Evolutionary conservation across 2,888 invertebrate species (phyloP), one percentile per base, ranked within the genome.

Genomic region (Apotomis capreana): DNA sequence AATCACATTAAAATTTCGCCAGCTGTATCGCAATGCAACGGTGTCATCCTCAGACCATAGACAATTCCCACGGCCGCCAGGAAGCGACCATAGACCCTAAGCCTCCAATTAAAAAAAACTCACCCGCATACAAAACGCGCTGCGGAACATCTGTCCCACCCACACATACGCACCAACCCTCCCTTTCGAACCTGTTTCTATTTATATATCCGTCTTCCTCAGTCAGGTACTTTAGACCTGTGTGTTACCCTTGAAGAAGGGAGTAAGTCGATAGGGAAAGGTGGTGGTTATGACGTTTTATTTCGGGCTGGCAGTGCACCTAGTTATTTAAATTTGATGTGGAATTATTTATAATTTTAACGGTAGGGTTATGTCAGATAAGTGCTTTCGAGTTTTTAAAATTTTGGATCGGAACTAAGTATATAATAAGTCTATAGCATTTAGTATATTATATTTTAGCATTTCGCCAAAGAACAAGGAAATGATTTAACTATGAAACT

Each of bases 91-190:
- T 71, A 58, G 70, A 76, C 78, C 79, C 82, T 80, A 79, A 74
- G 51, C 79, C 81, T 79, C 77, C 75, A 79, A 76, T 78, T 73
- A 65, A 77, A 76, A 75, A 89, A 85, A 85, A 83, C 80, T 78
- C 84, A 83, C 91, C 89, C 89, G 89, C 91, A 90, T 89, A 84
- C 80, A 87, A 67, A 86, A 86, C 80, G 83, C 83, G 51, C 64
- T 82, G 80, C 74, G 87, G 9, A 91, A 90, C 91, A 91, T 90
- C 90, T 91, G 90, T 89, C 91, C 79, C 78, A 76, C 74, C 65
- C 74, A 76, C 73, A 73, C 77, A 73, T 61, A 75, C 78, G 46
- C 37, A 76, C 64, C 69, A 26, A 65, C 70, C 76, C 68, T 81
- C 84, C 64, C 78, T 78, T 46, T 84, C 79, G 54, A 54, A 54